These are phyloP conservation scores for Lissocephala sabroskyi DNA, from an alignment of 2,888 invertebrate genomes.

Conservation along the genomic window DNA sequence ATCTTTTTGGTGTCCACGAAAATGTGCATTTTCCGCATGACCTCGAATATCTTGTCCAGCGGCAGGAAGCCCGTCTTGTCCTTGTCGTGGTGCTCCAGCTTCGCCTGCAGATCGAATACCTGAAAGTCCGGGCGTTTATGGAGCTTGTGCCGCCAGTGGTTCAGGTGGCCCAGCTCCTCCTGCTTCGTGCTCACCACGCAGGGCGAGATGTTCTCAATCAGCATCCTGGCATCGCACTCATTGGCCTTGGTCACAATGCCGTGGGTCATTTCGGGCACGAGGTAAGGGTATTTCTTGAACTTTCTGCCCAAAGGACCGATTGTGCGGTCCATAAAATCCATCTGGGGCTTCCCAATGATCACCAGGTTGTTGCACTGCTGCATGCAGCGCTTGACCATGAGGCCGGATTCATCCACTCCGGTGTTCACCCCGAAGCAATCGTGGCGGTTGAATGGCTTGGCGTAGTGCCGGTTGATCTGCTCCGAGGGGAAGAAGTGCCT, in stretches of 20 bases:
- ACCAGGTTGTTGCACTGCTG: conserved; percentile 40
- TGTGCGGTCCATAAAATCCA: conserved; percentile 48
- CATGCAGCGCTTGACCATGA: conserved; percentile 43
- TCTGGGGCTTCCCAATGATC: conserved; percentile 53
- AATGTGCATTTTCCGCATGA: conserved; percentile 35
- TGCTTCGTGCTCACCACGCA: conserved; percentile 28
- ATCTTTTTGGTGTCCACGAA: conserved; percentile 40
- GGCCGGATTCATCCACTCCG: conserved; percentile 40
- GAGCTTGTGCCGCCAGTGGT: conserved; percentile 46
- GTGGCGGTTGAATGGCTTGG: conserved; percentile 30
- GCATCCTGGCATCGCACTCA: conserved; percentile 37
- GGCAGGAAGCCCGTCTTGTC: conserved; percentile 36
- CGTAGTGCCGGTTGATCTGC: conserved; percentile 38
- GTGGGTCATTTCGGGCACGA: conserved; percentile 25
- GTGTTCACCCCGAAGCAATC: conserved; percentile 35
- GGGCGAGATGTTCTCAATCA: conserved; percentile 44
- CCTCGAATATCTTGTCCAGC: conserved; percentile 31
- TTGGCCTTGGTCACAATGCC: conserved; percentile 26
- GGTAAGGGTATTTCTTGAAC: conserved; percentile 36
- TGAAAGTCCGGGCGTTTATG: conserved; percentile 41
- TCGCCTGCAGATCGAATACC: conserved; percentile 38
- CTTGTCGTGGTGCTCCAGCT: conserved; percentile 40
- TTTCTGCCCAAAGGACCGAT: conserved; percentile 43
- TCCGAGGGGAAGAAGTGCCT: conserved; percentile 64
- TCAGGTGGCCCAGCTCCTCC: conserved; percentile 44